Conservation (phyloP, 2,888 invertebrate genomes). For the Pasiphila rectangulata region DNA sequence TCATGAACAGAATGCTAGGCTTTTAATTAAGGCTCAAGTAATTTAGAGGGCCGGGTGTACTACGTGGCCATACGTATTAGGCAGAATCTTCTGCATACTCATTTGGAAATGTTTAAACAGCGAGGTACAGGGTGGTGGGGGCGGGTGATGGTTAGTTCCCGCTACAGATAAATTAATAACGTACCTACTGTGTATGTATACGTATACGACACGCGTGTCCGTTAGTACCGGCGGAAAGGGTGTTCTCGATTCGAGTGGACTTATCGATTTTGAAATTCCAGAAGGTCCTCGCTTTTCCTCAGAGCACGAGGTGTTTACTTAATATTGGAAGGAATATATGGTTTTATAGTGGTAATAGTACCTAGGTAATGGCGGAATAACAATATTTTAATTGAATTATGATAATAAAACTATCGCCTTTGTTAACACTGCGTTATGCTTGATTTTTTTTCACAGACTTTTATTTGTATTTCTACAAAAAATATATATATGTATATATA, state of each 20-base stretch:
- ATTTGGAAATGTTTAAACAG: constrained; percentile 79
- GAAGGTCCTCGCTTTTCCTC: constrained; percentile 2
- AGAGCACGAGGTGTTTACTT: neutral
- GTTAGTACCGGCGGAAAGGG: constrained; percentile 47
- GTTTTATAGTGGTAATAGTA: too few species aligned
- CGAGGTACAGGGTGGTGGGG: constrained; percentile 43
- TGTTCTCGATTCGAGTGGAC: constrained; percentile 42
- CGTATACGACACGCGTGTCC: constrained; percentile 70
- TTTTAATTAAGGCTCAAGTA: constrained; percentile 79
- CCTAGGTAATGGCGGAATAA: too few species aligned
- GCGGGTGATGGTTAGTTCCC: constrained; percentile 74
- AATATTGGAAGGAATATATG: neutral
- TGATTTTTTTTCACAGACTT: too few species aligned
- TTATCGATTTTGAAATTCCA: constrained; percentile 25
- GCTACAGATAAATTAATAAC: constrained; percentile 80
- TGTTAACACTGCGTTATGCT: too few species aligned
- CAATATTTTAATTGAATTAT: too few species aligned
- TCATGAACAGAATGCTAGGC: constrained; percentile 77
- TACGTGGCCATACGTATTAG: constrained; percentile 67
- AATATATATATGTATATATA: too few species aligned
- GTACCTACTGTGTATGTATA: constrained; percentile 53
- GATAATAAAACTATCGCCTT: too few species aligned
- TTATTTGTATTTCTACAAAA: too few species aligned
- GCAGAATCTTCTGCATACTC: constrained; percentile 77
- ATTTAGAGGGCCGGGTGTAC: constrained; percentile 69